phyloP scores from a whole-genome alignment of 2,888 invertebrate genomes.

The Cinara cedri region DNA sequence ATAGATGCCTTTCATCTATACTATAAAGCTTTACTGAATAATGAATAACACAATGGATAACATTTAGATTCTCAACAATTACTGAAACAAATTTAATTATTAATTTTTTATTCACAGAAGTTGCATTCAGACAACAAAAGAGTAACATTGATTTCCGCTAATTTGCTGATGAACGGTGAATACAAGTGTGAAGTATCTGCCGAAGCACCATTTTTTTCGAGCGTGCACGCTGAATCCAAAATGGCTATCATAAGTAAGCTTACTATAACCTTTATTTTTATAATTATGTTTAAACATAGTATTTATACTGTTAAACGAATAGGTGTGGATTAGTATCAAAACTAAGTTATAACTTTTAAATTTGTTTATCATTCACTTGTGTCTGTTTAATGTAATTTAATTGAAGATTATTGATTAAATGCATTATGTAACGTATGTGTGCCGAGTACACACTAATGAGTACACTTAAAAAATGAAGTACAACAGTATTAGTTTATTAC shows the following conservation, averaged over 20 bases:
- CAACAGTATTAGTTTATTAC: too few species aligned
- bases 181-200: constrained; percentile 81
- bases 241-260: constrained; percentile 83
- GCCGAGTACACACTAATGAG: too few species aligned
- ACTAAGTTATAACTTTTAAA: background rate
- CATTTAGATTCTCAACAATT: too few species aligned
- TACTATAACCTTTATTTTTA: background rate
- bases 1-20: too few species aligned
- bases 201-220: constrained; percentile 78
- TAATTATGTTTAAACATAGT: constrained; percentile 1
- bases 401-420: constrained; percentile 18
- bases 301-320: background rate
- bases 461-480: too few species aligned
- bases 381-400: constrained; percentile 2
- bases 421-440: too few species aligned
- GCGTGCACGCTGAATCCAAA: constrained; percentile 75
- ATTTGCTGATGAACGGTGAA: constrained; percentile 73
- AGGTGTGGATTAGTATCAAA: background rate
- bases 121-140: constrained; percentile 73
- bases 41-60: too few species aligned
- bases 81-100: too few species aligned
- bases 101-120: constrained; percentile 65
- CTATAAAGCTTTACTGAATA: too few species aligned
- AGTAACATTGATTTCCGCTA: constrained; percentile 72
- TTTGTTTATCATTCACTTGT: background rate